A percentile compares a stretch with the other conserved stretches of the same genome.
phyloP scores from a whole-genome alignment of 2,797 vertebrate genomes.

The Sebastiscus tertius region DNA sequence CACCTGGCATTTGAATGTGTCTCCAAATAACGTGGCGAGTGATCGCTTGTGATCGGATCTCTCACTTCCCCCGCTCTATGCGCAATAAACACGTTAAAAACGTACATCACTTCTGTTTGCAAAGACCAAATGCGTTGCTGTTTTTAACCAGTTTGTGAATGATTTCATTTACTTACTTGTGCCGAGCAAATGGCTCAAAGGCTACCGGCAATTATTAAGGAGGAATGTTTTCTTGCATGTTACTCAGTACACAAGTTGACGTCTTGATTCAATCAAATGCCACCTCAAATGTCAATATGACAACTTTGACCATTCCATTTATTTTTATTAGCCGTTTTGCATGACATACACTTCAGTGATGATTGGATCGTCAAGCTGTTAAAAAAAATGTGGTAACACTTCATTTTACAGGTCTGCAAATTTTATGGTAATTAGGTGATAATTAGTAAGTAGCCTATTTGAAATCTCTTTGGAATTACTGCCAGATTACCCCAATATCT shows the following conservation, averaged over 20 bases:
- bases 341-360: neutral
- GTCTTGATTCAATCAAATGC: neutral
- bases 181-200: neutral
- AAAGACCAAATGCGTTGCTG: neutral
- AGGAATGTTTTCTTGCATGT: neutral
- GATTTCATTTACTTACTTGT: neutral
- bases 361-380: too few species aligned
- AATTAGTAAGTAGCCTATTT: too few species aligned
- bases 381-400: too few species aligned
- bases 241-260: neutral
- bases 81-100: rapidly evolving
- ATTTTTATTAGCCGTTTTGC: neutral
- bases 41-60: neutral
- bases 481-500: too few species aligned
- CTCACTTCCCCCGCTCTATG: neutral
- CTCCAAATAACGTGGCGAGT: neutral
- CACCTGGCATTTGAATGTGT: neutral
- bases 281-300: neutral
- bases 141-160: neutral
- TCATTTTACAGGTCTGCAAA: too few species aligned
- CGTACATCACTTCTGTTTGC: neutral
- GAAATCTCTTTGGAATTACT: too few species aligned
- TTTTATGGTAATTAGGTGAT: too few species aligned
- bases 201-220: too few species aligned
- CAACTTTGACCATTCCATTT: neutral